These are phyloP conservation scores for Ataeniobius toweri DNA, from an alignment of 2,797 vertebrate genomes.

Conservation along the genomic window DNA sequence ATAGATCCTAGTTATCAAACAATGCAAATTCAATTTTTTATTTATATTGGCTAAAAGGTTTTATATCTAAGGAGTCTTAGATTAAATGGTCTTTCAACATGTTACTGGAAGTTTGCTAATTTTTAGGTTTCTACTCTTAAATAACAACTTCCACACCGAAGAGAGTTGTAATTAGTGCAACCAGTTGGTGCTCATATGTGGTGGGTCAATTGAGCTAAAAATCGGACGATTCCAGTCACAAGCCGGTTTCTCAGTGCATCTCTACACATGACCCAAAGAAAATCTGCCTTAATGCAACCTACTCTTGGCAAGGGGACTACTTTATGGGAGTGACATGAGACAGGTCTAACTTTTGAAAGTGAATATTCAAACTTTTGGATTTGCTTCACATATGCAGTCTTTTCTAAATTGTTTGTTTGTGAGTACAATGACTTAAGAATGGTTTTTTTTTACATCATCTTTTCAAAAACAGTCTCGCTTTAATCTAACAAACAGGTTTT, in stretches of 20 bases:
- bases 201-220: neutral
- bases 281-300: constrained; percentile 61
- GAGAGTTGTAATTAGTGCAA: neutral
- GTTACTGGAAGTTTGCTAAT: neutral
- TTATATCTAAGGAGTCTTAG: too few relatives aligned
- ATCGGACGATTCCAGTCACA: neutral
- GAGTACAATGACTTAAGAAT: constrained; percentile 16
- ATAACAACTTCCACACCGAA: neutral
- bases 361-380: constrained; percentile 68
- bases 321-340: constrained; percentile 37
- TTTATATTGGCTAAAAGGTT: too few relatives aligned
- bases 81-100: too few relatives aligned
- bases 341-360: constrained; percentile 36
- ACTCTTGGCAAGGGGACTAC: constrained; percentile 27
- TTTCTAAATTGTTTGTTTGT: constrained; percentile 35
- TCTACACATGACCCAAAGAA: constrained; percentile 64
- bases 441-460: constrained; percentile 26
- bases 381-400: constrained; percentile 44
- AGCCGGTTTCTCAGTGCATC: neutral
- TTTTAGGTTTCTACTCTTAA: neutral
- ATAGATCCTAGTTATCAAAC: too few relatives aligned
- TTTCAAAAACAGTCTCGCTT: constrained; percentile 6
- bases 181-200: neutral
- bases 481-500: constrained; percentile 24
- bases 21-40: too few relatives aligned